A percentile compares a stretch with the other conserved stretches of the same genome.
Conservation (phyloP, 2,888 invertebrate species). For the Conops quadrifasciatus region DNA sequence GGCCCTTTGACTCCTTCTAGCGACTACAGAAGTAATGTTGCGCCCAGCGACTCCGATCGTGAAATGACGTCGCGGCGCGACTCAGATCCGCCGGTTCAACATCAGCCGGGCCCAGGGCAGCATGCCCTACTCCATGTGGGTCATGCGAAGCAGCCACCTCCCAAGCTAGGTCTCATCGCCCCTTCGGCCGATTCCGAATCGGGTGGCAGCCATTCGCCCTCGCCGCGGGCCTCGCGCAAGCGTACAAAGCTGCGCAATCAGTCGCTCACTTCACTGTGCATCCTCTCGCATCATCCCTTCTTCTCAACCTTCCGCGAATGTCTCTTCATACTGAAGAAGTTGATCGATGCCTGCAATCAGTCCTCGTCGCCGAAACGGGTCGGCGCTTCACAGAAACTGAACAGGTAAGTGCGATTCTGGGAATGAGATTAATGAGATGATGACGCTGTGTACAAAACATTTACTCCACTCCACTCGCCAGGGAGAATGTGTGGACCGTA, state of each 20-base stretch:
- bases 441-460: neutral
- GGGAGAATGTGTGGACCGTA: conserved; percentile 97
- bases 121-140: conserved; percentile 35
- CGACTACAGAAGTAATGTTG: conserved; percentile 92
- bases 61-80: conserved; percentile 81
- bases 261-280: conserved; percentile 95
- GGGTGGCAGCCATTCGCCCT: conserved; percentile 86
- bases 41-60: conserved; percentile 88
- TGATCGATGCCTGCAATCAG: conserved; percentile 98
- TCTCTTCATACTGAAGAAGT: conserved; percentile 91
- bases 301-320: conserved; percentile 98
- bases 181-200: conserved; percentile 84
- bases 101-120: conserved; percentile 47
- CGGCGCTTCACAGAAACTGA: conserved; percentile 86
- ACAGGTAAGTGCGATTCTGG: conserved; percentile 71
- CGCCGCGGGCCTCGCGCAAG: conserved; percentile 82
- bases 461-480: conserved; percentile 57
- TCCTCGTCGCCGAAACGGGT: conserved; percentile 87
- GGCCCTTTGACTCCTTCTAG: conserved; percentile 71
- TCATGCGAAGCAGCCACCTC: conserved; percentile 58
- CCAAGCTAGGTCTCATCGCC: conserved; percentile 72
- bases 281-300: conserved; percentile 99
- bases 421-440: neutral
- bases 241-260: conserved; percentile 88
- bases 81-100: conserved; percentile 68